Evolutionary conservation across 2,888 invertebrate genomes (phyloP).

Genomic region (Endotricha flammealis): DNA sequence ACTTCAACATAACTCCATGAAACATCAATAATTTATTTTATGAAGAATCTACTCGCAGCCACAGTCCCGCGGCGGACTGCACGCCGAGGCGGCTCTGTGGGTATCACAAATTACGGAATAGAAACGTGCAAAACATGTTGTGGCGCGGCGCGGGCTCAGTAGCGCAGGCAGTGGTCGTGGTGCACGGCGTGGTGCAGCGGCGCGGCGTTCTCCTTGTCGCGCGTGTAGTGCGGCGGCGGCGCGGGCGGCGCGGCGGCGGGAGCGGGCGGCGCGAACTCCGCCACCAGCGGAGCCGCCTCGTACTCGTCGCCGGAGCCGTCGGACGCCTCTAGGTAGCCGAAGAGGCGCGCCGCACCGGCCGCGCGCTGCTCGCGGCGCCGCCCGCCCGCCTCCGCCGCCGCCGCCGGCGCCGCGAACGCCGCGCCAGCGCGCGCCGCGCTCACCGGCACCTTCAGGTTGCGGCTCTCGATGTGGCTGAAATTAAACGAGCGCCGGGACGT

Average conservation of each 20-base stretch:
- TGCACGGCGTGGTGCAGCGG: constrained; percentile 58
- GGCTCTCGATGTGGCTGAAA: constrained; percentile 79
- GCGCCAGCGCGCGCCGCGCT: constrained; percentile 39
- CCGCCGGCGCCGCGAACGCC: constrained; percentile 19
- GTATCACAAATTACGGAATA: too few species aligned
- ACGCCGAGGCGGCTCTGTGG: too few species aligned
- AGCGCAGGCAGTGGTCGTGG: constrained; percentile 69
- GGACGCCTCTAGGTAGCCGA: constrained; percentile 85
- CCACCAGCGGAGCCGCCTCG: constrained; percentile 44
- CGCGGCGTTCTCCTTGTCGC: constrained; percentile 68
- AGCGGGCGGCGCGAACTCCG: constrained; percentile 34
- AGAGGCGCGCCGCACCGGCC: constrained; percentile 81
- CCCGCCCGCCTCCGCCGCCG: constrained; percentile 34
- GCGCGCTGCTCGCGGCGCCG: constrained; percentile 39
- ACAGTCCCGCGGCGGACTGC: too few species aligned
- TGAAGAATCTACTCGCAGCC: too few species aligned
- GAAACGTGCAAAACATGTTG: too few species aligned
- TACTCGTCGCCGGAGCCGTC: constrained; percentile 82
- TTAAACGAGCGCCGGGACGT: background rate
- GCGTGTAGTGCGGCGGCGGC: constrained; percentile 42
- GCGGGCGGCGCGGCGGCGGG: constrained; percentile 20
- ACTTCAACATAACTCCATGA: too few species aligned
- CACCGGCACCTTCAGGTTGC: constrained; percentile 75
- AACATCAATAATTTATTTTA: too few species aligned
- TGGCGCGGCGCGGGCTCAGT: constrained; percentile 32